Conservation (phyloP, 2,888 invertebrate genomes). For the Drosophila putrida region DNA sequence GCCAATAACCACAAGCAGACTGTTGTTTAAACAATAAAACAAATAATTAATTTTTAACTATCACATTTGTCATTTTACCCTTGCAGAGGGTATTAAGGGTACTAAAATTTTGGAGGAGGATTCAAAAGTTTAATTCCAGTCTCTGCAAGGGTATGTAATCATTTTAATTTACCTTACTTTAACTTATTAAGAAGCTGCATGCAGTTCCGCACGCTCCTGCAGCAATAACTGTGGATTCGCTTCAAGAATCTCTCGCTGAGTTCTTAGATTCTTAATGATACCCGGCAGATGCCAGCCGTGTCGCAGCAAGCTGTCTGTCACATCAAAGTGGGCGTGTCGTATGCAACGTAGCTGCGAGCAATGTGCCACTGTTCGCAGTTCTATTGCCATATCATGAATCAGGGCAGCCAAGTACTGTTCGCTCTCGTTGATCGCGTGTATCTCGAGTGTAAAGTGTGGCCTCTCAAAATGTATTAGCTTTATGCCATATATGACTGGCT, state of each 20-base stretch:
- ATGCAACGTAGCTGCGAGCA: slow-evolving; percentile 93
- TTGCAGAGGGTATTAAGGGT: no score
- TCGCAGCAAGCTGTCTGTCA: slow-evolving; percentile 91
- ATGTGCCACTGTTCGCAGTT: slow-evolving; percentile 92
- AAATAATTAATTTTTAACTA: not conserved
- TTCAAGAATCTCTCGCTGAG: slow-evolving; percentile 86
- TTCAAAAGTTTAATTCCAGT: no score
- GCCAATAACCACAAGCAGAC: slow-evolving; percentile 31
- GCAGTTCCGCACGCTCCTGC: slow-evolving; percentile 74
- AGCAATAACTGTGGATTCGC: slow-evolving; percentile 79
- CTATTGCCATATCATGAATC: slow-evolving; percentile 93
- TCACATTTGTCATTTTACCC: no score
- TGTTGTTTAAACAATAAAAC: slow-evolving; percentile 11
- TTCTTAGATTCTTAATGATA: slow-evolving; percentile 89
- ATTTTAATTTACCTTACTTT: slow-evolving; percentile 2
- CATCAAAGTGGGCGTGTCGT: slow-evolving; percentile 92
- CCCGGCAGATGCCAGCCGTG: slow-evolving; percentile 93
- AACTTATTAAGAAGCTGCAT: slow-evolving; percentile 28
- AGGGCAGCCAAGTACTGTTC: slow-evolving; percentile 91
- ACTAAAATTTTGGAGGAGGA: no score
- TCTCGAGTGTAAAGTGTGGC: slow-evolving; percentile 94
- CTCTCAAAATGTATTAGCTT: slow-evolving; percentile 92
- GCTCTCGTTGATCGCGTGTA: slow-evolving; percentile 94
- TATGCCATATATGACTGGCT: slow-evolving; percentile 94
- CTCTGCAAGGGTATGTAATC: not conserved